Evolutionary conservation across 2,797 vertebrate species (phyloP).

Genomic region (Rhodeus uyekii): DNA sequence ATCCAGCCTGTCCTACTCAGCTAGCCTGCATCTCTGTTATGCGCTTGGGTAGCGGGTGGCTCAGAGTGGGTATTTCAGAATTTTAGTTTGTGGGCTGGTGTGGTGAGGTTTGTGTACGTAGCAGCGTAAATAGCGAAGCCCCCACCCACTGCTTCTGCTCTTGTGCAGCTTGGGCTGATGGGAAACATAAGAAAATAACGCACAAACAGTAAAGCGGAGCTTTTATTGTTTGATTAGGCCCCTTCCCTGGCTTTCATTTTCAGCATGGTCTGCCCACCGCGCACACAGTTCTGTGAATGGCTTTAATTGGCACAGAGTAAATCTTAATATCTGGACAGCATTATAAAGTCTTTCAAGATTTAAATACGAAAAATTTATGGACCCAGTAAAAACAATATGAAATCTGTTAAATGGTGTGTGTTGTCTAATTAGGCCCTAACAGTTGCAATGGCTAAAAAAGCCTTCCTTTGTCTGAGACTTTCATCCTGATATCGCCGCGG

Average conservation of each 20-base stretch:
- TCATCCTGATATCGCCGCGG: slow-evolving; percentile 3
- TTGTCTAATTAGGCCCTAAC: slow-evolving; percentile 54
- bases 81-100: slow-evolving; percentile 34
- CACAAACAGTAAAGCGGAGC: slow-evolving; percentile 54
- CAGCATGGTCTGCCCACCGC: slow-evolving; percentile 16
- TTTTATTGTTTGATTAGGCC: slow-evolving; percentile 56
- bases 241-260: slow-evolving; percentile 50
- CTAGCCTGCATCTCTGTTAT: slow-evolving; percentile 21
- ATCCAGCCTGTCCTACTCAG: slow-evolving; percentile 28
- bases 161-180: slow-evolving; percentile 30
- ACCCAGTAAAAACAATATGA: slow-evolving; percentile 54
- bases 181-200: slow-evolving; percentile 47
- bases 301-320: slow-evolving; percentile 56
- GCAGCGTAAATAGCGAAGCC: slow-evolving; percentile 8
- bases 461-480: slow-evolving; percentile 34
- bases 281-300: slow-evolving; percentile 48
- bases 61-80: slow-evolving; percentile 6
- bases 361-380: slow-evolving; percentile 55
- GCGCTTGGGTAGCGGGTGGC: background rate
- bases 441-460: slow-evolving; percentile 19
- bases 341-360: slow-evolving; percentile 62
- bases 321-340: slow-evolving; percentile 56
- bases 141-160: slow-evolving; percentile 30
- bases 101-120: slow-evolving; percentile 31
- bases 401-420: slow-evolving; percentile 50